Evolutionary conservation across 2,888 invertebrate species (phyloP), one percentile per base, ranked within the genome.

Genomic region (Drosophila atroscutellata): DNA sequence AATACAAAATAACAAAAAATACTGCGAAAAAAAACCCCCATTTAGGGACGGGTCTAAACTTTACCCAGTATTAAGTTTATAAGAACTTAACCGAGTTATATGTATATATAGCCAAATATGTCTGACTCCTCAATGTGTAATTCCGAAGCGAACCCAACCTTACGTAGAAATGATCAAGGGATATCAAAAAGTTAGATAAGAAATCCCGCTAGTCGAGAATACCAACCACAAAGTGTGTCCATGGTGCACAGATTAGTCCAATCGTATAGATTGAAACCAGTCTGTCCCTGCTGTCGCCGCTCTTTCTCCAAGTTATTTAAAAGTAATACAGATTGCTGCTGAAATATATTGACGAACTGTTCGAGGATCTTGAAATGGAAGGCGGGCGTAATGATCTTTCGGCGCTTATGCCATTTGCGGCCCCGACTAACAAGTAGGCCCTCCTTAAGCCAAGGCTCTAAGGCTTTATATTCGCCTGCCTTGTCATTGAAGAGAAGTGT

Each of bases 301-400:
- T 94, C 94, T 30, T 94, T 92, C 36, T 94, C 94, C 42, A 97
- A 91, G 79, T 95, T 95, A 2, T 94, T 90, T 0, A 95, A 89
- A 66, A 97, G 91, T 6, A 94, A 92, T 20, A 93, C 92, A 9
- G 95, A 94, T 62, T 96, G 95, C 56, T 94, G 94, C 80, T 96
- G 95, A 90, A 97, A 96, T 0, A 95, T 94, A 0, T 95, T 95
- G n/a, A 96, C 92, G 90, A 96, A 97, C 80, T 95, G 94, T 86
- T 96, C 95, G 39, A 97, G 92, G 62, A 97, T 96, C 87, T 95
- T 95, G 91, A 97, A 97, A 92, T 97, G 97, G 91, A 97, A 97
- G 0, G 97, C 95, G 2, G 97, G 96, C 0, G 97, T 97, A 60
- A 97, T 92, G 72, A 96, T 94, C 92, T 96, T 96, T 34, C 97